Evolutionary conservation across 2,797 vertebrate species (phyloP), one percentile per base, ranked within the genome.

Genomic region (Merluccius polli): DNA sequence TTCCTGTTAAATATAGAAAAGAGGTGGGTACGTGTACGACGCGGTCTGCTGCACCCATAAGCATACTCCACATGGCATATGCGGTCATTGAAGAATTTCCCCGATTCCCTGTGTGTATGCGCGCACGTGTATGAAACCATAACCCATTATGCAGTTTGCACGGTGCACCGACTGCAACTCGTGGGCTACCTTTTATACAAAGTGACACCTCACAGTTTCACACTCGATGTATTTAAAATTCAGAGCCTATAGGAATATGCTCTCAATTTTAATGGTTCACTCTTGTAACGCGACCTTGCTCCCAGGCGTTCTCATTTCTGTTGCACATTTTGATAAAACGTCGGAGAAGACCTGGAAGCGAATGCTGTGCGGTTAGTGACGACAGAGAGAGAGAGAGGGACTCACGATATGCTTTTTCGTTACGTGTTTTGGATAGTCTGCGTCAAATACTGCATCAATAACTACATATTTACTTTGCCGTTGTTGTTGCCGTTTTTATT

Each of bases 1-100:
- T 74, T 80, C 44, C 38, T 74, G 73, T 81, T 82, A 80, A 77
- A 84, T 73, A 72, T 73, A 75, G 75, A 75, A 72, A 77, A n/a
- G 74, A 33, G 59, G 16, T 41, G 11, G 72, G n/a, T 67, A 68
- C 73, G n/a, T 75, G 15, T 63, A 68, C 74, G 16, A 65, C 3
- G 73, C 68, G 27, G 16, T 68, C 35, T n/a, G 72, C 1, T 44
- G 65, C 52, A 24, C 41, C 24, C 73, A 59, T 82, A 73, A 77
- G 68, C 75, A 71, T 72, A 33, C 73, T 35, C 2, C 32, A 11
- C 30, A 30, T 63, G 12, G 68, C 32, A 18, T 16, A 59, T n/a
- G 52, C 52, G n/a, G 33, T 35, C 15, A 7, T 1, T 59, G 52
- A 1, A 4, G 44, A 48, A 18, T n/a, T 6, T 18, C 21, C 16